Evolutionary conservation across 1,140 invertebrate genomes (phyloP), one percentile per base, ranked within the genome.

Genomic region (Drosophila dunni): DNA sequence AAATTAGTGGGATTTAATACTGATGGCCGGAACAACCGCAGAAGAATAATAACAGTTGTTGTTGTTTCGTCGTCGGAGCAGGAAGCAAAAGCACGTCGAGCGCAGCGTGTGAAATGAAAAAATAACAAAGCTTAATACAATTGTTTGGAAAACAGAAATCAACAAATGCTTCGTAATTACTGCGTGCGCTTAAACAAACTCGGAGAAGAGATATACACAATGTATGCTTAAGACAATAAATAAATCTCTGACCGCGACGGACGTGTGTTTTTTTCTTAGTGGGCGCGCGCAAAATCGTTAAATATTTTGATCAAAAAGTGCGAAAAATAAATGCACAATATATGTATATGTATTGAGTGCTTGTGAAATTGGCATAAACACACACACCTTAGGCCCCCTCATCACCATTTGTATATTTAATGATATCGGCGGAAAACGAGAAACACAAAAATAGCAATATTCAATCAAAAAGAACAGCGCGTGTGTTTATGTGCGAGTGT

Each of bases 361-460:
- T 48, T 51, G 53, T 50, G 54, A 68, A 67, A 73, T 67, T 58
- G 65, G 64, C 57, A 74, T 51, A 68, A 29, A 29, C 24, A 54
- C 48, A 20, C 13, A 33, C 40, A 46, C 42, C 63, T 33, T 36
- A 40, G n/a, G 9, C 7, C 8, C 13, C 20, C 36, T 11, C 24
- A 24, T 13, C 65, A 29, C 11, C 34, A 11, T 9, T 33, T 42
- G 34, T 51, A 15, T 36, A 11, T 34, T 38, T 36, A 42, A 44
- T 58, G 42, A 62, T 61, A 79, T 29, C 75, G 62, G 48, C 63
- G 80, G 67, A 45, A 62, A 62, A 69, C 38, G 67, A 74, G 29
- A 58, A 76, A 74, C 58, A 82, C 77, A 63, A 82, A 79, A 86
- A 86, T 82, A 88, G 72, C 75, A 76, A 67, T 75, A 42, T 69